Evolutionary conservation across 2,888 invertebrate species (phyloP).

Genomic region (Drosophila neoperkinsi): DNA sequence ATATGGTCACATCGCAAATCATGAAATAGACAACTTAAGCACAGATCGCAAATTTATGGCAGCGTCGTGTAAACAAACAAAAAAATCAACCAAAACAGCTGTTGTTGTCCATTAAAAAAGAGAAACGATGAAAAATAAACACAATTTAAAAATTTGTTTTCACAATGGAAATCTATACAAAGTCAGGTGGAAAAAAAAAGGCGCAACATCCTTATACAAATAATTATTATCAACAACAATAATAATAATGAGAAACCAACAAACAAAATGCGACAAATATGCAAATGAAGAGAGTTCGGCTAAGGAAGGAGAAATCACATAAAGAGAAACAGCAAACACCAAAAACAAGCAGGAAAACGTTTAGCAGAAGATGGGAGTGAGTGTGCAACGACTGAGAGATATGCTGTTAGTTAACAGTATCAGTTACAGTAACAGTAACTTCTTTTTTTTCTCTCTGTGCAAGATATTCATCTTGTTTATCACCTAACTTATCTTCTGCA

Average conservation of each 20-base stretch:
- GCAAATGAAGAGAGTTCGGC: constrained; percentile 45
- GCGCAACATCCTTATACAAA: background rate
- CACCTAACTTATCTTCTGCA: background rate
- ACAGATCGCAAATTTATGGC: constrained; percentile 57
- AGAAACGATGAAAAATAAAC: constrained; percentile 5
- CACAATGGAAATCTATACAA: constrained; percentile 15
- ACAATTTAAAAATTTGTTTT: constrained; percentile 7
- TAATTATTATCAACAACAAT: constrained; percentile 7
- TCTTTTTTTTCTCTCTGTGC: background rate
- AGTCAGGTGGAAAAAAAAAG: constrained; percentile 10
- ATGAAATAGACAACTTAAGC: constrained; percentile 63
- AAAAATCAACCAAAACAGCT: constrained; percentile 48
- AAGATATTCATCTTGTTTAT: background rate
- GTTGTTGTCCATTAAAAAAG: constrained; percentile 60
- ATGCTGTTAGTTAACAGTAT: constrained; percentile 2
- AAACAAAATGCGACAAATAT: constrained; percentile 44
- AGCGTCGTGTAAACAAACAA: constrained; percentile 43
- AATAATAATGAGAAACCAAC: constrained; percentile 17
- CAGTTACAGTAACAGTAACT: background rate
- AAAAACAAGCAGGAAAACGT: background rate
- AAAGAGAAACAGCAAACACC: constrained; percentile 26
- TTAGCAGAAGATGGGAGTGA: background rate
- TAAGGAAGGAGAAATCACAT: constrained; percentile 49
- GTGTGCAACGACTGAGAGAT: background rate
- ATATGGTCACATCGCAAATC: constrained; percentile 57